phyloP scores from a whole-genome alignment of 1,140 invertebrate species.

The Uloborus diversus region DNA sequence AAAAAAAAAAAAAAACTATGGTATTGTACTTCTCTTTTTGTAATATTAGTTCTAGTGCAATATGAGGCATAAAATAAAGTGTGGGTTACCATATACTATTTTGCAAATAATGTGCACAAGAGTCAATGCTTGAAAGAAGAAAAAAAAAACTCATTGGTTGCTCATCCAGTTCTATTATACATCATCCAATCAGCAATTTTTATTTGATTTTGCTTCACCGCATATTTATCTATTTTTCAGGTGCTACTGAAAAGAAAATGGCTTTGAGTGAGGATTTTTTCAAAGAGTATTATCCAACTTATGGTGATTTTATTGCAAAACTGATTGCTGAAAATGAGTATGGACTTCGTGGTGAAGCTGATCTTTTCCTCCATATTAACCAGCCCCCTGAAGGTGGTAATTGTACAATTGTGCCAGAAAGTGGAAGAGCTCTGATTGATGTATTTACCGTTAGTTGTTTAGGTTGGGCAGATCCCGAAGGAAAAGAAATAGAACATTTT shows the following conservation, averaged over 20 bases:
- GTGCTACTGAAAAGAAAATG: conserved; percentile 61
- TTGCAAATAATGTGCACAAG: no score
- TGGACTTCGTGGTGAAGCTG: conserved; percentile 59
- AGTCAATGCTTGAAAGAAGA: no score
- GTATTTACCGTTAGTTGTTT: conserved; percentile 59
- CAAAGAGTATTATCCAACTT: conserved; percentile 61
- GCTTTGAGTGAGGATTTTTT: conserved; percentile 61
- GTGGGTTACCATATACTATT: no score
- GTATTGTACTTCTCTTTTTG: no score
- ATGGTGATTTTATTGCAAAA: conserved; percentile 61
- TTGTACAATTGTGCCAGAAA: conserved; percentile 57
- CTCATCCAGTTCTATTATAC: no score
- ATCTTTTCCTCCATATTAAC: conserved; percentile 63
- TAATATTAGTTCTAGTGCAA: no score
- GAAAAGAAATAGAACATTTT: conserved; percentile 60
- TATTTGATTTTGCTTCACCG: no score
- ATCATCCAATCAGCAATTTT: no score
- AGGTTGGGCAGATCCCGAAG: conserved; percentile 62
- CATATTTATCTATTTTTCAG: conserved; percentile 3
- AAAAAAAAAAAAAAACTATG: no score
- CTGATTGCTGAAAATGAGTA: conserved; percentile 60
- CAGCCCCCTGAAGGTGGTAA: conserved; percentile 61
- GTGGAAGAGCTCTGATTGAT: conserved; percentile 61
- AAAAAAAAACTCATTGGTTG: no score
- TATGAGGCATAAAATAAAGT: no score